Conservation (phyloP, 2,888 invertebrate genomes). For the Seira ritae region DNA sequence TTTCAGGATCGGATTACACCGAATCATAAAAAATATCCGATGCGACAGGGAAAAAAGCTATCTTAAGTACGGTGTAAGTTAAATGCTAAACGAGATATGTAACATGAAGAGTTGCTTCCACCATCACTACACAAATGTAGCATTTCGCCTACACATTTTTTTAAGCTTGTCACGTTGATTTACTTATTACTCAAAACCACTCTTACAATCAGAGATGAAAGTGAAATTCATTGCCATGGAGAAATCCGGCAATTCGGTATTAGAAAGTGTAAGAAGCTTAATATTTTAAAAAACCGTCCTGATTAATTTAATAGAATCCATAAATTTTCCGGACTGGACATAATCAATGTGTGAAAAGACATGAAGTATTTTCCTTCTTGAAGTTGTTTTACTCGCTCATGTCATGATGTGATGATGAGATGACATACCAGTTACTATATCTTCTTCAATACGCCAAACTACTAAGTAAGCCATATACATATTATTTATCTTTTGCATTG, state of each 20-base stretch:
- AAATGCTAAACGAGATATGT: neutral
- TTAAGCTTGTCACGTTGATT: neutral
- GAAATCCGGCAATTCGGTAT: neutral
- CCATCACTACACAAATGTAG: neutral
- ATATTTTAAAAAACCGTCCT: conserved; percentile 43
- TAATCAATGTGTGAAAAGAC: too few species aligned
- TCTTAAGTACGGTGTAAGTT: neutral
- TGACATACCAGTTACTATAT: too few species aligned
- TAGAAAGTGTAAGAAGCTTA: neutral
- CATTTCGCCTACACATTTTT: neutral
- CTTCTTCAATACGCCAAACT: too few species aligned
- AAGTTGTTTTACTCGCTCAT: too few species aligned
- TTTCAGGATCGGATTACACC: neutral
- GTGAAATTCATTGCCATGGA: neutral
- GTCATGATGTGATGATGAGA: too few species aligned
- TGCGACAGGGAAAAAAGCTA: neutral
- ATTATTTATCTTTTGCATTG: too few species aligned
- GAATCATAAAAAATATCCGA: neutral
- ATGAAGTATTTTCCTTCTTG: too few species aligned
- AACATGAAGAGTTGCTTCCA: neutral
- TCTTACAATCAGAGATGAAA: neutral
- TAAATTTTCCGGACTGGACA: conserved; percentile 31
- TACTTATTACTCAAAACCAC: neutral
- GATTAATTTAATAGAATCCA: conserved; percentile 64
- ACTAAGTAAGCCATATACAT: too few species aligned